Base-by-base conservation (phyloP, 2,113 vertebrate species). In the Eptesicus fuscus region DNA sequence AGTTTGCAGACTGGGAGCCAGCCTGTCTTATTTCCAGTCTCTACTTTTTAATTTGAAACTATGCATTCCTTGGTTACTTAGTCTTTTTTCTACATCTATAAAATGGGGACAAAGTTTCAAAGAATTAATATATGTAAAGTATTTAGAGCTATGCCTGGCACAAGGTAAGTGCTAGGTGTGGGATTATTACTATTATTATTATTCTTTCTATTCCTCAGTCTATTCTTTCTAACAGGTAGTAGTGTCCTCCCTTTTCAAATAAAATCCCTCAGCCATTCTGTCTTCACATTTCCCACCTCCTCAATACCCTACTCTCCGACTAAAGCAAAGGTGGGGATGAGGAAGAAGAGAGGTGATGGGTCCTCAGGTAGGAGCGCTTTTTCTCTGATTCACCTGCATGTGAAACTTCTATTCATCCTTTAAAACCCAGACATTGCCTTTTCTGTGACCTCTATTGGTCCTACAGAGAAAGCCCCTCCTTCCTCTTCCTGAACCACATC, bases 91-190 rank as follows among this genome's bases (percentile, higher is more conserved):
- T 42, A 42, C 5, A 23, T 49, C 74, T 59, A 14, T 78, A 67
- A 86, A n/a, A n/a, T 8, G 32, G 83, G 18, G 47, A 20, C 40
- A 74, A 61, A 71, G 14, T 84, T 87, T 9, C 63, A 14, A 16
- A 28, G 51, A 42, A 6, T n/a, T 42, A 11, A 49, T 9, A 5
- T 25, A 42, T 2, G 4, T 23, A 22, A 77, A 83, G 18, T 5
- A 40, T 37, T 71, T 28, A 71, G 20, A 88, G 18, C 12, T 37
- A 20, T 17, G 5, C 9, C 32, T 67, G 65, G 49, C 28, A 35
- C 12, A 0, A 6, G 32, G 9, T 5, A 23, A 22, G 22, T 6
- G 44, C 17, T 23, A 4, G 9, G 30, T 40, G 2, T 49, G 20
- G 49, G n/a, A 40, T 77, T 42, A 42, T 40, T 63, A 0, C 40